These are phyloP conservation scores for Peromyscus attwateri DNA, from an alignment of 2,797 vertebrate species.

Conservation along the genomic window DNA sequence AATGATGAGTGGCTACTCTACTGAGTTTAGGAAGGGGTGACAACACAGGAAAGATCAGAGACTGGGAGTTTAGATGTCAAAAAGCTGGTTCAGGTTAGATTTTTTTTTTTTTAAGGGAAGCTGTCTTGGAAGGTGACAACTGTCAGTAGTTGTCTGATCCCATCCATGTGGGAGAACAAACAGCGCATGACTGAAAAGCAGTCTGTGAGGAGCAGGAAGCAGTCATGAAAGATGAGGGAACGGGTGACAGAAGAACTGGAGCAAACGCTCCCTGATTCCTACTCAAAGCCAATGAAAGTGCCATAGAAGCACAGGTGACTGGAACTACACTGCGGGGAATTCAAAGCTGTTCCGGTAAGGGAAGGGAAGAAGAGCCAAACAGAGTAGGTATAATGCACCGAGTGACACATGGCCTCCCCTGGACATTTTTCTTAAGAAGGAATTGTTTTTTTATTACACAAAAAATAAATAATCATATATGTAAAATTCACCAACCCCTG, in stretches of 20 bases:
- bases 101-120: neutral
- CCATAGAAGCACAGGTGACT: neutral
- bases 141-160: neutral
- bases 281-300: neutral
- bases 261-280: neutral
- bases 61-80: neutral
- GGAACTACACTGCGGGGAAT: neutral
- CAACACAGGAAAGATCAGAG: neutral
- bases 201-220: neutral
- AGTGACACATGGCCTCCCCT: neutral
- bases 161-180: neutral
- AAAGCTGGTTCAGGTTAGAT: neutral
- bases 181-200: neutral
- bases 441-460: neutral
- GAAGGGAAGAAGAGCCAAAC: neutral
- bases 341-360: neutral
- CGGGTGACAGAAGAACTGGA: neutral
- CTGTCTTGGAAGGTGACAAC: neutral
- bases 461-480: neutral
- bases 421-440: neutral
- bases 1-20: neutral
- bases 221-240: neutral
- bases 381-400: neutral
- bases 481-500: neutral
- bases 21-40: neutral